Conservation (phyloP, 2,888 invertebrate species). For the Drosophila austrosaltans region DNA sequence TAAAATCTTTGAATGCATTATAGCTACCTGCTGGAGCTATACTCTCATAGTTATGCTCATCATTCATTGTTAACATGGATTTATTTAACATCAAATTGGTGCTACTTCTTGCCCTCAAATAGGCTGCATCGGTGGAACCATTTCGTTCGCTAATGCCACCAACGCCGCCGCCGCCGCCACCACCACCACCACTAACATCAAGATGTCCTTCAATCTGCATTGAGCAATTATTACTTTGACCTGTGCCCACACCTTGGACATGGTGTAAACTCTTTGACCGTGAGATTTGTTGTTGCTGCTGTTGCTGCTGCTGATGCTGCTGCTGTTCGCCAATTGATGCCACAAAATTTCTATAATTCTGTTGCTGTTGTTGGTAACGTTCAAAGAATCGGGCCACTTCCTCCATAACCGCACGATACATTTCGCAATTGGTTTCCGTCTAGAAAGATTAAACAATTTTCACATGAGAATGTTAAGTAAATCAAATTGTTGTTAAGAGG, state of each 20-base stretch:
- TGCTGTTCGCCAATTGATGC: slow-evolving; percentile 27
- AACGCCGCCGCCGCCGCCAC: slow-evolving; percentile 25
- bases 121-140: slow-evolving; percentile 49
- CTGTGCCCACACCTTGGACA: slow-evolving; percentile 70
- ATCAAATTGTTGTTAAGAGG: not conserved
- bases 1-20: slow-evolving; percentile 85
- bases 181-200: not conserved
- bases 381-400: slow-evolving; percentile 88
- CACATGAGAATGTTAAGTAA: not conserved
- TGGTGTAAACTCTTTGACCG: slow-evolving; percentile 83
- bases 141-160: too few relatives aligned
- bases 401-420: slow-evolving; percentile 88
- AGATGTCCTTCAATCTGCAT: slow-evolving; percentile 46
- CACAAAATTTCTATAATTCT: slow-evolving; percentile 52
- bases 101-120: slow-evolving; percentile 81
- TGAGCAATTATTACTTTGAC: slow-evolving; percentile 37
- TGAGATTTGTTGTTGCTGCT: slow-evolving; percentile 76
- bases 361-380: slow-evolving; percentile 82
- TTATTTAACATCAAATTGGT: slow-evolving; percentile 79
- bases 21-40: slow-evolving; percentile 80
- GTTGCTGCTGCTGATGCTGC: slow-evolving; percentile 42
- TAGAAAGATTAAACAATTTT: slow-evolving; percentile 65
- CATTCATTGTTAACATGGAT: slow-evolving; percentile 64
- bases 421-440: slow-evolving; percentile 87
- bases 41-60: slow-evolving; percentile 69